Conservation (phyloP, 2,888 invertebrate genomes). For the Stenolophus ochropezus region DNA sequence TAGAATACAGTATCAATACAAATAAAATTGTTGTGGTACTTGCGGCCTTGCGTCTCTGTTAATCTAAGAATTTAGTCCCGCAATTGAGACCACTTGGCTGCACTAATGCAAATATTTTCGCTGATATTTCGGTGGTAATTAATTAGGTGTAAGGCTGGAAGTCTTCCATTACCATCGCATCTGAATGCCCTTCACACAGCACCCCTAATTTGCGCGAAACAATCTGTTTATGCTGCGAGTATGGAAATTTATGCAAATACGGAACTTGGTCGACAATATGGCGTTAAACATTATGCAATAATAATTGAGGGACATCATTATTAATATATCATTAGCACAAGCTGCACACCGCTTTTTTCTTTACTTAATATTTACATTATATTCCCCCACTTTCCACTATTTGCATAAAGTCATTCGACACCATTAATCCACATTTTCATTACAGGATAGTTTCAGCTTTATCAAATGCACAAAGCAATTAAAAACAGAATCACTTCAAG, state of each 20-base stretch:
- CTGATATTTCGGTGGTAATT: too few relatives aligned
- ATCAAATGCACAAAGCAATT: too few relatives aligned
- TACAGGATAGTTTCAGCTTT: not conserved
- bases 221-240: constrained; percentile 56
- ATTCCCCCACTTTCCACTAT: constrained; percentile 5
- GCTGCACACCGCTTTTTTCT: constrained; percentile 11
- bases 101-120: too few relatives aligned
- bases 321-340: constrained; percentile 72
- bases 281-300: constrained; percentile 71
- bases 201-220: constrained; percentile 47
- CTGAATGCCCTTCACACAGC: constrained; percentile 31
- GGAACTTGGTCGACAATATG: constrained; percentile 49
- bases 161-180: too few relatives aligned
- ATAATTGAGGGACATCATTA: constrained; percentile 73
- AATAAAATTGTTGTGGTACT: too few relatives aligned
- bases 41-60: too few relatives aligned
- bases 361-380: constrained; percentile 38
- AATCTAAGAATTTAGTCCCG: too few relatives aligned
- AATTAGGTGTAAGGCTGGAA: too few relatives aligned
- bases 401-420: constrained; percentile 9
- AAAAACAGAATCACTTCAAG: too few relatives aligned
- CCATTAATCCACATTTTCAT: not conserved
- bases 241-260: constrained; percentile 57
- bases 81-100: too few relatives aligned
- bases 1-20: too few relatives aligned